Conservation (phyloP, 2,888 invertebrate genomes). For the Drosophila diplacantha region DNA sequence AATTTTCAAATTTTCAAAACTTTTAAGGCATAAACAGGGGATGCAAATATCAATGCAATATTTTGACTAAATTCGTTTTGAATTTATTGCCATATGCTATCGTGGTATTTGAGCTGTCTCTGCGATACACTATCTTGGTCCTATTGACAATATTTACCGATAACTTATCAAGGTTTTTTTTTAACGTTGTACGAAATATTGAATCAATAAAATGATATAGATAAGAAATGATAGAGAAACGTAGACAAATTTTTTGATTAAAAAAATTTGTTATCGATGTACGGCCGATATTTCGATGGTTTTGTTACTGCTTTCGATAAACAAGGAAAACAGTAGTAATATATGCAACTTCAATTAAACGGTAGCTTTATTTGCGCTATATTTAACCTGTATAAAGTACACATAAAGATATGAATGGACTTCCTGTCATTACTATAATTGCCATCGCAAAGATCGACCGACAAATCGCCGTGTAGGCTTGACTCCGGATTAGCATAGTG, state of each 20-base stretch:
- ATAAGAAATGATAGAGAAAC: background rate
- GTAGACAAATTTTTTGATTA: background rate
- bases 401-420: constrained; percentile 1
- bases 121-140: background rate
- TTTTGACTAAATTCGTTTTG: background rate
- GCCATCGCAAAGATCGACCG: constrained; percentile 1
- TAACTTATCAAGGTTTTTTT: background rate
- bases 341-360: background rate
- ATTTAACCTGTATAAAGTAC: background rate
- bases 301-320: background rate
- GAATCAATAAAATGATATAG: background rate
- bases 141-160: background rate
- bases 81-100: background rate
- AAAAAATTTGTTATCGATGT: background rate
- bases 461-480: constrained; percentile 15
- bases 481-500: constrained; percentile 19
- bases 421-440: constrained; percentile 35
- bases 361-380: background rate
- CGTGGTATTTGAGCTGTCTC: background rate
- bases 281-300: background rate
- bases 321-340: too few relatives aligned
- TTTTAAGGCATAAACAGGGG: background rate
- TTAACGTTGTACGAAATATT: too few relatives aligned
- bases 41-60: too few relatives aligned
- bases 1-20: background rate